These are phyloP conservation scores for Hafferia zeledoni DNA, from an alignment of 2,797 vertebrate species.

Conservation along the genomic window DNA sequence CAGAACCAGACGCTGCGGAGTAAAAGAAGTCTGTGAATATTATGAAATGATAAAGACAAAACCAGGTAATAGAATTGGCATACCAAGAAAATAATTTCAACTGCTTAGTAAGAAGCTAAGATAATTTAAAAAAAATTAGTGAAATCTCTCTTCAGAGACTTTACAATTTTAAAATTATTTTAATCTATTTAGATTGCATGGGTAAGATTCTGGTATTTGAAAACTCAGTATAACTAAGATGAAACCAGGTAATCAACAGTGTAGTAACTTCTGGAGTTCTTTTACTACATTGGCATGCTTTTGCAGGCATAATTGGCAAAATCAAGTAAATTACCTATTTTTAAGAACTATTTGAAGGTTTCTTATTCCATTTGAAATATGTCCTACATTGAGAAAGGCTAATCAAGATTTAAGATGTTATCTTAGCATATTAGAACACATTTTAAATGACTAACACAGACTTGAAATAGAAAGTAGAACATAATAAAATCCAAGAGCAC, in stretches of 20 bases:
- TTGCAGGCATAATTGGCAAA: background rate
- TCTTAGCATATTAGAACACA: background rate
- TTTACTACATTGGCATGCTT: background rate
- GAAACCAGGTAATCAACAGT: background rate
- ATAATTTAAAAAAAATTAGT: background rate
- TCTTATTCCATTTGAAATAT: background rate
- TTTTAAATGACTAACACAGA: background rate
- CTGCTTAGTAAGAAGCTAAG: background rate
- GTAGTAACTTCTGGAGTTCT: background rate
- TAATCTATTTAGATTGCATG: background rate
- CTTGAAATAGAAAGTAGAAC: background rate
- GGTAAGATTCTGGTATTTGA: background rate
- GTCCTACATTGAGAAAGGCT: background rate
- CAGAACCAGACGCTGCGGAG: conserved; percentile 87
- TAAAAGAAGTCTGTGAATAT: background rate
- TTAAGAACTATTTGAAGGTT: background rate
- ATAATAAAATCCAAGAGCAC: background rate
- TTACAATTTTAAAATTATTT: background rate
- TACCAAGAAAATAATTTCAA: background rate
- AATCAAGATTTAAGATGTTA: background rate
- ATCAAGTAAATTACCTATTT: background rate
- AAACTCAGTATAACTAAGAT: background rate
- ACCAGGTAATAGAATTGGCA: background rate
- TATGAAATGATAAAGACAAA: background rate
- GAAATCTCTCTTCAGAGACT: background rate